These are phyloP conservation scores for Lota lota DNA, from an alignment of 2,113 vertebrate species.

Conservation along the genomic window DNA sequence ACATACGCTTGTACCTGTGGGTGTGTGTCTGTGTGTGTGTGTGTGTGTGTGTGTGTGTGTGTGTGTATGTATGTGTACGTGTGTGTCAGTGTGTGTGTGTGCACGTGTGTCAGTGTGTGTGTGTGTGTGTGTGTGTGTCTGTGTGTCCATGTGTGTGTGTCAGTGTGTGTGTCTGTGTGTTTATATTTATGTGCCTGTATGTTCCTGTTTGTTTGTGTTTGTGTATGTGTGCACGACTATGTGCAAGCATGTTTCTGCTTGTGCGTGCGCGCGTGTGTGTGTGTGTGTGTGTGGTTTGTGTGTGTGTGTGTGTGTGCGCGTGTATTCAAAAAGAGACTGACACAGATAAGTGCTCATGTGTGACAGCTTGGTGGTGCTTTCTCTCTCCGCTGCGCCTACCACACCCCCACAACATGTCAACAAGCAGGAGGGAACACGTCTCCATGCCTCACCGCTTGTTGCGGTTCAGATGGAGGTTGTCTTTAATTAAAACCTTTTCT, in stretches of 20 bases:
- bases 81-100: neutral
- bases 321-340: constrained; percentile 28
- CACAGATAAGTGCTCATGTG: constrained; percentile 44
- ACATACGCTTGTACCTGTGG: no score
- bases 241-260: neutral
- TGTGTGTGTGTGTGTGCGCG: neutral
- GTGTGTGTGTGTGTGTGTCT: neutral
- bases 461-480: no score
- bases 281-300: constrained; percentile 1
- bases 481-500: no score
- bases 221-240: no score
- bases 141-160: neutral
- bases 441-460: constrained; percentile 11
- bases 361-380: constrained; percentile 41
- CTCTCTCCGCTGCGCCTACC: constrained; percentile 23
- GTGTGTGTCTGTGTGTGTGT: neutral
- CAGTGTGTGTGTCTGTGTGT: constrained; percentile 1
- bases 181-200: no score
- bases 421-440: constrained; percentile 18
- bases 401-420: constrained; percentile 31
- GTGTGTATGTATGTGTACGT: constrained; percentile 2
- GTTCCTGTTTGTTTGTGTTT: no score
- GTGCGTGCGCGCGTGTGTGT: neutral
- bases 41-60: neutral
- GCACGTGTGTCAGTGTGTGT: neutral